Evolutionary conservation across 2,113 vertebrate genomes (phyloP), one percentile per base, ranked within the genome.

Genomic region (Peromyscus polionotus): DNA sequence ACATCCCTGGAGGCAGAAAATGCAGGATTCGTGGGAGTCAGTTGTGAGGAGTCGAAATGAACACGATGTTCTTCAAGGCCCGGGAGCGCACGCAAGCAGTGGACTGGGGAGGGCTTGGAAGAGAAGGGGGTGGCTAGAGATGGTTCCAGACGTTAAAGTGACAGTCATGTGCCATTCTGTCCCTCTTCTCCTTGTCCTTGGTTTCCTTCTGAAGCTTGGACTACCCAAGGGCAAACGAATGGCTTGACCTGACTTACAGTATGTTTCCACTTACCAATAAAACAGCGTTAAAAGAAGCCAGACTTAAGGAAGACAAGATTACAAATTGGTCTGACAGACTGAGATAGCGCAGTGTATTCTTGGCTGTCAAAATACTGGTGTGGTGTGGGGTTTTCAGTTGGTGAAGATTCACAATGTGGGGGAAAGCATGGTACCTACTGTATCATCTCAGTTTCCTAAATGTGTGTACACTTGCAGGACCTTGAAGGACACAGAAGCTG

Each of bases 11-110:
- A 31, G 28, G 16, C 39, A 85, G 61, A 45, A 85, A 33, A 31
- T 12, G 7, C 26, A 67, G 61, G 9, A 26, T 33, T 33, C 7
- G 16, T 45, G 16, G 61, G 16, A 65, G 14, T 33, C 19, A 9
- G 36, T 31, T 65, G 42, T 85, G 26, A 20, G 8, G 28, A 45
- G 7, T 63, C 31, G 31, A 83, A 45, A 7, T 31, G 81, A 63
- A 65, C 61, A 45, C 4, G 31, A 33, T 19, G 26, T 85, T 65
- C 83, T 65, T 10, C 59, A 39, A 61, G 36, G 6, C 22, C 28
- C 39, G 16, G 16, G 83, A 20, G 11, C 8, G 1, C 3, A 4
- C 45, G 6, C 45, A 5, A 45, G 14, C 16, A 3, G 36, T 4
- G 12, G 7, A 24, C n/a, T 42, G 14, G 24, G 54, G 6, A 10